Evolutionary conservation across 2,797 vertebrate species (phyloP).

Genomic region (Botia kubotai): DNA sequence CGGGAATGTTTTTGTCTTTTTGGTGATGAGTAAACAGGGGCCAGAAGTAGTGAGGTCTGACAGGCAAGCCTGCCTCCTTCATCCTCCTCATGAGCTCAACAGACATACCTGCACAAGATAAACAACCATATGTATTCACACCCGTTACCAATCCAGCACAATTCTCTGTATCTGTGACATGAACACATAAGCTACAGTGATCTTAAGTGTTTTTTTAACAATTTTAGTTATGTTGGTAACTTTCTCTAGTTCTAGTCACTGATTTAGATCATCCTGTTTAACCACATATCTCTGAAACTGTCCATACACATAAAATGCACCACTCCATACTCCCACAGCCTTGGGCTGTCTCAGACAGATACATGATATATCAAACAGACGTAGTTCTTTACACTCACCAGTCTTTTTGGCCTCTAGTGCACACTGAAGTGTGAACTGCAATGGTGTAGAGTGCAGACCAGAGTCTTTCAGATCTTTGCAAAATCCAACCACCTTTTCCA

Average conservation of each 20-base stretch:
- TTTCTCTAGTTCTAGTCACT: too few species aligned
- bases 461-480: conserved; percentile 82
- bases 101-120: conserved; percentile 69
- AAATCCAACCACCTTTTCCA: conserved; percentile 79
- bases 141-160: background rate
- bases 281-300: too few species aligned
- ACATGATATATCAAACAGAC: background rate
- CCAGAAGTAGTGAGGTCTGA: conserved; percentile 91
- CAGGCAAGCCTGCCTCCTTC: conserved; percentile 82
- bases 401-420: conserved; percentile 80
- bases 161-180: too few species aligned
- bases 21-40: conserved; percentile 79
- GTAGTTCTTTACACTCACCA: conserved; percentile 71
- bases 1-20: conserved; percentile 81
- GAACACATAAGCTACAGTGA: too few species aligned
- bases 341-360: background rate
- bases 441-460: conserved; percentile 75
- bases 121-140: background rate
- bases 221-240: background rate
- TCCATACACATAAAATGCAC: background rate
- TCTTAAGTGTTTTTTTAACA: too few species aligned
- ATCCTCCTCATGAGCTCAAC: conserved; percentile 84
- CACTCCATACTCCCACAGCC: background rate
- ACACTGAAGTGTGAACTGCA: conserved; percentile 81
- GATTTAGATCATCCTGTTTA: too few species aligned